Base-by-base conservation (phyloP, 37 sponge, comb jelly and placozoan species). In the Hormiphora californensis region DNA sequence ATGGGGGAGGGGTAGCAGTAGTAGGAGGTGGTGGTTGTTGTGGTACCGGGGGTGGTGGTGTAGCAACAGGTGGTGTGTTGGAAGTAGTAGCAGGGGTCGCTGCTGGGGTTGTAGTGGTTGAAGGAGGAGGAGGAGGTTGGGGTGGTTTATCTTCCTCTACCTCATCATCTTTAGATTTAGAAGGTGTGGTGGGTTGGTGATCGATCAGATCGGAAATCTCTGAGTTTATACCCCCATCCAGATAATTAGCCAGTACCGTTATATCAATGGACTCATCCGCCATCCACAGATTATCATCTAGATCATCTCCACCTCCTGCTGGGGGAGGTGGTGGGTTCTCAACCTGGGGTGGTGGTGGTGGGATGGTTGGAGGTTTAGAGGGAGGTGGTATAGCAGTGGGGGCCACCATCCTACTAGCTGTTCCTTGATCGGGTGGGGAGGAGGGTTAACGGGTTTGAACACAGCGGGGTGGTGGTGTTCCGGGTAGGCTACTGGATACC, bases 281-380 rank as follows among this genome's bases (percentile, higher is more conserved):
- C 81, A 73, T 73, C 81, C 81, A 73, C 32, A 73, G 81, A 41
- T 73, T 46, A 28, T 73, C 81, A n/a, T 43, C n/a, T n/a, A n/a
- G n/a, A n/a, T n/a, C n/a, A n/a, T n/a, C n/a, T n/a, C n/a, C n/a
- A n/a, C n/a, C n/a, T n/a, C n/a, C n/a, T n/a, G n/a, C n/a, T n/a
- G n/a, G n/a, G n/a, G n/a, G n/a, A n/a, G n/a, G n/a, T n/a, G n/a
- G n/a, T n/a, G n/a, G n/a, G n/a, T n/a, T n/a, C n/a, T n/a, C n/a
- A n/a, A n/a, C n/a, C n/a, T n/a, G n/a, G n/a, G n/a, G n/a, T n/a
- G n/a, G n/a, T n/a, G n/a, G n/a, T n/a, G n/a, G n/a, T n/a, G n/a
- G n/a, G n/a, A n/a, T n/a, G n/a, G n/a, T n/a, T n/a, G n/a, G n/a
- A n/a, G n/a, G n/a, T n/a, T n/a, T n/a, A n/a, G n/a, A n/a, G n/a